Percentiles rank a stretch among this genome's conserved stretches.
Conservation (phyloP, 2,888 invertebrate genomes). For the Perithous albicinctus region DNA sequence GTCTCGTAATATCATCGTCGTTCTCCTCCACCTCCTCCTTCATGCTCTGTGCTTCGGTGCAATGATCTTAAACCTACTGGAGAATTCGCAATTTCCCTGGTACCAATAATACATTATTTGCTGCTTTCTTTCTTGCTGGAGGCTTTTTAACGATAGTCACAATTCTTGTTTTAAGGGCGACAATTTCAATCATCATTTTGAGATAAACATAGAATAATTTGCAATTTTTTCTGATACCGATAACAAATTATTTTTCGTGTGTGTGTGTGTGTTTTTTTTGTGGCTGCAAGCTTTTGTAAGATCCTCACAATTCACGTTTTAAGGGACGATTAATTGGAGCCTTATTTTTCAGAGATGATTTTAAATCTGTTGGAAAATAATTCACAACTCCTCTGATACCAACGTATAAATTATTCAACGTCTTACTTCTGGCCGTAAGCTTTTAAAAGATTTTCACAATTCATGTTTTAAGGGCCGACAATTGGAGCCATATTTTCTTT, state of each 20-base stretch:
- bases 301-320: too few species aligned
- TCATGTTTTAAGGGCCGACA: not conserved
- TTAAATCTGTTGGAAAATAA: not conserved
- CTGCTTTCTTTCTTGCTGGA: not conserved
- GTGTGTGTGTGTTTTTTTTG: too few species aligned
- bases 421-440: not conserved
- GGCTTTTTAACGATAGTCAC: not conserved
- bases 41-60: slow-evolving; percentile 24
- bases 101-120: not conserved
- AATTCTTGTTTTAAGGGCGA: not conserved
- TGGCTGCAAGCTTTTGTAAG: too few species aligned
- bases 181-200: too few species aligned
- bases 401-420: not conserved
- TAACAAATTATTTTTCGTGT: too few species aligned
- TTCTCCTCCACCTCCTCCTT: slow-evolving; percentile 19
- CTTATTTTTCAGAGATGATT: too few species aligned
- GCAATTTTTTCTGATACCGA: too few species aligned
- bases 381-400: not conserved
- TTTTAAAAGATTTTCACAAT: not conserved
- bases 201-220: too few species aligned
- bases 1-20: slow-evolving; percentile 63
- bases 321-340: too few species aligned
- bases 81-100: not conserved
- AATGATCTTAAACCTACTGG: slow-evolving; percentile 2
- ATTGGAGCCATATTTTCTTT: too few species aligned